Conservation (phyloP, 2,888 invertebrate species). For the Aromia moschata region DNA sequence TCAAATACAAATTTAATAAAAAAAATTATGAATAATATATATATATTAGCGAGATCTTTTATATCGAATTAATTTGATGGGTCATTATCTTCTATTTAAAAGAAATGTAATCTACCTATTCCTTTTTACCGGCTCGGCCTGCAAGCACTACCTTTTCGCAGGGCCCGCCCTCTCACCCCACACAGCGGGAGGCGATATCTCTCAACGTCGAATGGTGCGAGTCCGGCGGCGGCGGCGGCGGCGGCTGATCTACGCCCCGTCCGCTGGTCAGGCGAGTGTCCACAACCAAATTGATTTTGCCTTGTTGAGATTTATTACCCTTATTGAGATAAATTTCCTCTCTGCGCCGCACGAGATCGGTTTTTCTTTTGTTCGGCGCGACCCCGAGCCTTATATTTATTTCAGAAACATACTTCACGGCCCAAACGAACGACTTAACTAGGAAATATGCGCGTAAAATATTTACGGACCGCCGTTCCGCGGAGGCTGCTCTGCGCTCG, state of each 20-base stretch:
- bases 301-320: constrained; percentile 57
- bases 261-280: constrained; percentile 51
- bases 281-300: constrained; percentile 57
- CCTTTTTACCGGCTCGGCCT: too few species aligned
- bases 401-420: constrained; percentile 46
- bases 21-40: too few species aligned
- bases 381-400: constrained; percentile 52
- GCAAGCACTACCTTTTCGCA: too few species aligned
- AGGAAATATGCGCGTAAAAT: constrained; percentile 42
- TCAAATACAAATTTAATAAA: too few species aligned
- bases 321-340: constrained; percentile 59
- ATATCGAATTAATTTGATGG: too few species aligned
- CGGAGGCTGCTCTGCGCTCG: too few species aligned
- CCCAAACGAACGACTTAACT: constrained; percentile 27
- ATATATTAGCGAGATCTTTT: too few species aligned
- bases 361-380: constrained; percentile 41
- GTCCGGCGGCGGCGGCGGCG: not conserved
- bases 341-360: constrained; percentile 31
- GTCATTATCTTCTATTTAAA: too few species aligned
- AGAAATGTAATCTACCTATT: too few species aligned
- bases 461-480: constrained; percentile 33
- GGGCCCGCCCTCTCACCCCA: too few species aligned
- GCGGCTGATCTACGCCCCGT: constrained; percentile 33
- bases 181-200: too few species aligned
- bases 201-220: not conserved